Base-by-base conservation (phyloP, 2,113 vertebrate genomes). In the Hirundichthys speculiger region DNA sequence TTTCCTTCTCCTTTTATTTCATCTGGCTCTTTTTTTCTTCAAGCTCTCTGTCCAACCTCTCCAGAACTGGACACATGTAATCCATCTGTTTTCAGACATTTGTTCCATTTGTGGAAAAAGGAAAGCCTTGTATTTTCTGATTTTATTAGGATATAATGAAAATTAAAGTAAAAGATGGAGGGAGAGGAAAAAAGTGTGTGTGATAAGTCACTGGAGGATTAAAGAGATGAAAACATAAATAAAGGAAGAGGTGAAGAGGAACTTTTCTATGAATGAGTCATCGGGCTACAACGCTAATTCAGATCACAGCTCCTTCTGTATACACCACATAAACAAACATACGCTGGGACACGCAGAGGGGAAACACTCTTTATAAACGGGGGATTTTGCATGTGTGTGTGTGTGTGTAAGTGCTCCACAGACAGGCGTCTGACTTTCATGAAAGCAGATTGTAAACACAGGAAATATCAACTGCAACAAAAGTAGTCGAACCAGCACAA, bases 371-470 rank as follows among this genome's bases (percentile, higher is more conserved):
- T 59, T 60, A 71, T 38, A 39, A 77, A 83, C 38, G 60, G 57
- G 40, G 75, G 52, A 76, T 62, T 64, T 4, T 38, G 8, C 72
- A 2, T 64, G 43, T 48, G 45, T 51, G 25, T 55, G 50, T n/a
- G n/a, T n/a, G n/a, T n/a, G n/a, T n/a, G n/a, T n/a, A n/a, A n/a
- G n/a, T n/a, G n/a, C n/a, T n/a, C n/a, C n/a, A n/a, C n/a, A n/a
- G n/a, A n/a, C n/a, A n/a, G n/a, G n/a, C n/a, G n/a, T n/a, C n/a
- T n/a, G n/a, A n/a, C 73, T 87, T 87, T 81, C 65, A 86, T 88
- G 83, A 87, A 74, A 83, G 76, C 64, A 75, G 50, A 73, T 59
- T 68, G 83, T 87, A 85, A 89, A 89, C 76, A 85, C 75, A 73
- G 71, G 79, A 86, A 88, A 69, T 75, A 84, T 78, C 21, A 63